Evolutionary conservation across 2,888 invertebrate species (phyloP).

Genomic region (Mechanitis messenoides): DNA sequence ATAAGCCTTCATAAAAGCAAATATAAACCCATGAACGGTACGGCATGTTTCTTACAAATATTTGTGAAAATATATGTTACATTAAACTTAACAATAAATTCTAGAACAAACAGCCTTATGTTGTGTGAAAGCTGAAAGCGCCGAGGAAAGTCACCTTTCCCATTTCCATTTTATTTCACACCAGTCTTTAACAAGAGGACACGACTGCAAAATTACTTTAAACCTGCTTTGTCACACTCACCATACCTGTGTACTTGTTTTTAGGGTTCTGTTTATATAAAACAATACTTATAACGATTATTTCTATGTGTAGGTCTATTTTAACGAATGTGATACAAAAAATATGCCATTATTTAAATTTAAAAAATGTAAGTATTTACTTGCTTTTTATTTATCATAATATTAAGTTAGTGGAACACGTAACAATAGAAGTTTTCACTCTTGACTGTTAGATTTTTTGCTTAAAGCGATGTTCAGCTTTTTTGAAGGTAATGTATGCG

Average conservation of each 20-base stretch:
- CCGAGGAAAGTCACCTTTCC: constrained; percentile 5
- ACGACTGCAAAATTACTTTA: constrained; percentile 1
- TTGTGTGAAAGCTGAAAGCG: constrained; percentile 2
- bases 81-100: background rate
- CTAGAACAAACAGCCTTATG: background rate
- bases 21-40: no score
- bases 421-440: background rate
- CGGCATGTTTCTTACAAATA: background rate
- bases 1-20: no score
- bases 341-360: no score
- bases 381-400: no score
- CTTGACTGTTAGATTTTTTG: constrained; percentile 7
- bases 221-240: constrained; percentile 3
- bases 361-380: no score
- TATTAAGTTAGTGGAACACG: no score
- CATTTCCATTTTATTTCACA: constrained; percentile 6
- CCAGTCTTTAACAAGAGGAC: constrained; percentile 3
- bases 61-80: background rate
- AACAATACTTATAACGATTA: background rate
- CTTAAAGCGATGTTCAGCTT: background rate
- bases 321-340: no score
- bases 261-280: background rate
- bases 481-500: constrained; percentile 17
- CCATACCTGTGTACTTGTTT: background rate
- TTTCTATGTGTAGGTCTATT: background rate